Conservation (phyloP, 2,113 vertebrate genomes). For the Lophochroa leadbeateri region DNA sequence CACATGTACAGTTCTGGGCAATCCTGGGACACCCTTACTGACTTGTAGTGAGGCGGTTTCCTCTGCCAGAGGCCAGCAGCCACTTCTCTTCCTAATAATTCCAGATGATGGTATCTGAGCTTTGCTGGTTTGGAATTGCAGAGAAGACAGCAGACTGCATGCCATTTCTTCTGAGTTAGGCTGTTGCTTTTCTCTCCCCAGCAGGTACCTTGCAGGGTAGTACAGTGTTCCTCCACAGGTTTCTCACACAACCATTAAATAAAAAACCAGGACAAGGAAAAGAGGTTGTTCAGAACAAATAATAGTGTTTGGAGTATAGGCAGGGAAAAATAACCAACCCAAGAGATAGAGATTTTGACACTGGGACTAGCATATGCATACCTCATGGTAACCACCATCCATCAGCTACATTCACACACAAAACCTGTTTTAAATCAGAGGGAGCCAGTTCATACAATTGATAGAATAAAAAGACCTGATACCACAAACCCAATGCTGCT, state of each 20-base stretch:
- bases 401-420: background rate
- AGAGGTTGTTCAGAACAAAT: background rate
- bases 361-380: background rate
- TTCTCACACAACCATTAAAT: background rate
- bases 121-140: background rate
- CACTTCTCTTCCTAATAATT: background rate
- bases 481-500: background rate
- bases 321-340: background rate
- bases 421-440: background rate
- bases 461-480: background rate
- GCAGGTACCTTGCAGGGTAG: background rate
- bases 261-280: background rate
- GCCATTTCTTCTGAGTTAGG: background rate
- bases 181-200: background rate
- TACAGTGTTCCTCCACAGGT: background rate
- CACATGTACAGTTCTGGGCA: background rate
- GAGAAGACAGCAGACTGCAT: background rate
- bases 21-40: background rate
- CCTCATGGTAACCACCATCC: background rate
- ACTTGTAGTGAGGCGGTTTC: background rate
- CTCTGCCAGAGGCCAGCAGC: background rate
- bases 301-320: background rate
- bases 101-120: background rate
- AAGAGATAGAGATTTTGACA: background rate
- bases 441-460: background rate